Percentiles rank a stretch among this genome's conserved stretches.
Evolutionary conservation across 1,140 invertebrate genomes (phyloP).

Genomic region (Neoseiulus cucumeris): DNA sequence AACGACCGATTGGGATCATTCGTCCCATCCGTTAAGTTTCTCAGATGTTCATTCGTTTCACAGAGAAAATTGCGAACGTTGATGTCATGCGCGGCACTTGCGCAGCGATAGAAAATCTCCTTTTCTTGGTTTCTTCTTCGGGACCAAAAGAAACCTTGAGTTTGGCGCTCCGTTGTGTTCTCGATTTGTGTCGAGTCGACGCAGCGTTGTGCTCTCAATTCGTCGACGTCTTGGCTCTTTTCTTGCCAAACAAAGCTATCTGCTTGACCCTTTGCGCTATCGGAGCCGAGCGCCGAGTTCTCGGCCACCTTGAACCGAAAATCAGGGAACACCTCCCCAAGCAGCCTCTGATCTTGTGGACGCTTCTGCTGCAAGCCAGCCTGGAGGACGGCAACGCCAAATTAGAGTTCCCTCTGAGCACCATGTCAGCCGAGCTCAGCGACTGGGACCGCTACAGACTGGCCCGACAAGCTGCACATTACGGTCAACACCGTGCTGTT

Average conservation of each 20-base stretch:
- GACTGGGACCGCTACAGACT: conserved; percentile 69
- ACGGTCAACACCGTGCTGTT: conserved; percentile 28
- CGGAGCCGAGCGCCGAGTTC: conserved; percentile 28
- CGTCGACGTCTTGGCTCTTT: conserved; percentile 36
- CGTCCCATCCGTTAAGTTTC: too few relatives aligned
- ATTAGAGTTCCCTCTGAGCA: conserved; percentile 22
- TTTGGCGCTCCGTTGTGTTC: conserved; percentile 39
- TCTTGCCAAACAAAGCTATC: conserved; percentile 21
- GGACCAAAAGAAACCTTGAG: conserved; percentile 19
- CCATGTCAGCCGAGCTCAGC: conserved; percentile 37
- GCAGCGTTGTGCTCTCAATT: conserved; percentile 39
- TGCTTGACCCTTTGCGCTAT: conserved; percentile 52
- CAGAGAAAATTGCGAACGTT: conserved; percentile 21
- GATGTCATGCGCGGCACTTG: conserved; percentile 21
- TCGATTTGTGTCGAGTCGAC: conserved; percentile 41
- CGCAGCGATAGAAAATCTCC: conserved; percentile 37
- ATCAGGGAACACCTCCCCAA: background rate
- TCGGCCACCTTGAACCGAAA: conserved; percentile 2
- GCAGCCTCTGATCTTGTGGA: conserved; percentile 44
- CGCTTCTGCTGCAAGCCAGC: conserved; percentile 58
- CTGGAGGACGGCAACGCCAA: conserved; percentile 40
- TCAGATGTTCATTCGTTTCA: background rate
- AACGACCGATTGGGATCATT: too few relatives aligned
- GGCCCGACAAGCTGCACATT: conserved; percentile 57
- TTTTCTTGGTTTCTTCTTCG: conserved; percentile 35